A percentile compares a stretch with the other conserved stretches of the same genome.
These are phyloP conservation scores for Drosophila bocqueti DNA, from an alignment of 1,140 invertebrate genomes.

Conservation along the genomic window DNA sequence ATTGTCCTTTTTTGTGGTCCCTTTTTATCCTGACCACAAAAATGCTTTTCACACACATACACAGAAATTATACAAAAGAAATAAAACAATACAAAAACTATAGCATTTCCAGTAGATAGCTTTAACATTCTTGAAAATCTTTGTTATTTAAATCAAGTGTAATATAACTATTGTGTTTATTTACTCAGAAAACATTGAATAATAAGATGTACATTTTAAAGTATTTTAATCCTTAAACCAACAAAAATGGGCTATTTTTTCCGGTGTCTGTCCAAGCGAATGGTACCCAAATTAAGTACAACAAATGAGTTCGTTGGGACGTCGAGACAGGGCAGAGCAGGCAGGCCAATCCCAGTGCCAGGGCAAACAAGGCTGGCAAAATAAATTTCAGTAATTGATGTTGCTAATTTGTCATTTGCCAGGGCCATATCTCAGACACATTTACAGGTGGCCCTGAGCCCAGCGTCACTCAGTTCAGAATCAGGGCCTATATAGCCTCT, in stretches of 20 bases:
- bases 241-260: background rate
- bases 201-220: rapidly evolving
- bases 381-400: constrained; percentile 83
- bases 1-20: constrained; percentile 56
- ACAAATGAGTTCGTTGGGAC: constrained; percentile 67
- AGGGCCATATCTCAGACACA: constrained; percentile 70
- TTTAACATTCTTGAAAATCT: background rate
- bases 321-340: constrained; percentile 26
- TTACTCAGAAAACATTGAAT: background rate
- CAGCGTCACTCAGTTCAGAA: constrained; percentile 40
- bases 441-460: constrained; percentile 69
- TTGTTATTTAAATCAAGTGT: background rate
- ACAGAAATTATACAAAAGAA: constrained; percentile 3
- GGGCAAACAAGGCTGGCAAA: constrained; percentile 70
- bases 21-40: constrained; percentile 55
- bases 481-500: constrained; percentile 11
- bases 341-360: constrained; percentile 37
- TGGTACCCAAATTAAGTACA: constrained; percentile 77
- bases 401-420: constrained; percentile 80
- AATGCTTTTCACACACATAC: constrained; percentile 26
- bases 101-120: too few species aligned
- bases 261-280: constrained; percentile 10
- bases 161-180: background rate
- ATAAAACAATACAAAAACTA: background rate
- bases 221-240: too few species aligned